These are phyloP conservation scores for Kryptolebias marmoratus DNA, from an alignment of 2,113 vertebrate species.

Conservation along the genomic window DNA sequence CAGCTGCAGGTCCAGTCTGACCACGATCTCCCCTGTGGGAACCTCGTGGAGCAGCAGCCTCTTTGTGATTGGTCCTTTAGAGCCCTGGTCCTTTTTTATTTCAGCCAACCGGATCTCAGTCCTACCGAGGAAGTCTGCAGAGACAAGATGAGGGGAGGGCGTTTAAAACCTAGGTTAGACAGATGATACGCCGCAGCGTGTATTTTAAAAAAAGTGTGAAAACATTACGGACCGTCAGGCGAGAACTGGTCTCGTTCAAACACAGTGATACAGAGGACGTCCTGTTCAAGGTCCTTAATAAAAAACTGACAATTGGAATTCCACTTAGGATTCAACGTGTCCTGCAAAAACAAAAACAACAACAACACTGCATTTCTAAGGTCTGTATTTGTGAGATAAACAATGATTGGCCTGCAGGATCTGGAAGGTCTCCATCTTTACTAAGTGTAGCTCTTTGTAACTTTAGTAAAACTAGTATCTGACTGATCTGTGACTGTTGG, in stretches of 20 bases:
- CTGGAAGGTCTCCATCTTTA: too few species aligned
- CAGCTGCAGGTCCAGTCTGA: slow-evolving; percentile 94
- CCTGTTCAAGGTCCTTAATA: slow-evolving; percentile 97
- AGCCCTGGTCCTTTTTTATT: slow-evolving; percentile 99
- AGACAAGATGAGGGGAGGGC: neutral
- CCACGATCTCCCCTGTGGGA: slow-evolving; percentile 97
- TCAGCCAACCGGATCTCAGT: slow-evolving; percentile 98
- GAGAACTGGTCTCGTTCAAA: slow-evolving; percentile 99
- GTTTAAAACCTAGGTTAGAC: neutral
- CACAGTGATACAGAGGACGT: slow-evolving; percentile 97
- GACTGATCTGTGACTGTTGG: too few species aligned
- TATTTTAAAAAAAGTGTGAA: neutral
- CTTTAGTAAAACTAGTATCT: too few species aligned
- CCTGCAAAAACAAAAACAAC: slow-evolving; percentile 73
- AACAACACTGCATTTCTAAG: too few species aligned
- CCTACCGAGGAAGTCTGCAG: slow-evolving; percentile 93
- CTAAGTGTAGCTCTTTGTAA: too few species aligned
- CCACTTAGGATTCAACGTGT: slow-evolving; percentile 98
- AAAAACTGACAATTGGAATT: slow-evolving; percentile 99
- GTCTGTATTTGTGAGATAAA: too few species aligned
- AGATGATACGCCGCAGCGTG: neutral
- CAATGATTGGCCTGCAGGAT: too few species aligned
- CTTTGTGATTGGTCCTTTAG: slow-evolving; percentile 97
- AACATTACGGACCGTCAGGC: slow-evolving; percentile 86
- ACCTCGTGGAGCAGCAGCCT: slow-evolving; percentile 97